Base-by-base conservation (phyloP, 2,113 vertebrate species). In the Anser cygnoides region DNA sequence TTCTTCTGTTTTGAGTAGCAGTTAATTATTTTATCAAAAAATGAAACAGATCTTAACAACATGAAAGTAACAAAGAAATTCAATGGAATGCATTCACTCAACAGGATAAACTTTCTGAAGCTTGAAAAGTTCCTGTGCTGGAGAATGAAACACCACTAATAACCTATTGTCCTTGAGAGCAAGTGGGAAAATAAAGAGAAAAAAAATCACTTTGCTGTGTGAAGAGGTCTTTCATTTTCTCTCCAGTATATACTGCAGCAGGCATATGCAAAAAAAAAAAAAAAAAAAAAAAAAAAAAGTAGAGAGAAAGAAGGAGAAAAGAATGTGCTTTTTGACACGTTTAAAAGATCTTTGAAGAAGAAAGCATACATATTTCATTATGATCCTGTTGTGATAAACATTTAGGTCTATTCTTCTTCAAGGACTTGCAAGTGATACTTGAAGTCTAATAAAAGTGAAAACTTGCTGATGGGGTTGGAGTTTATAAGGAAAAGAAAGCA, bases 21-120 rank as follows among this genome's bases (percentile, higher is more conserved):
- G 90, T 89, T 91, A 93, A 87, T 97, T 96, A 90, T 93, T 93
- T 87, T 43, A 73, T 82, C 58, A 74, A 85, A 96, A 95, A 87
- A 72, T 1, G 28, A 89, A 95, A 49, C 11, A 76, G 70, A 94
- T 49, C 73, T 84, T 84, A 89, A 62, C 70, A 87, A 93, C 70
- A 72, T 50, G 80, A 91, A 92, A 82, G 80, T 73, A 85, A 93
- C 90, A 79, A 92, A 87, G 88, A 81, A 87, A 86, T 82, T 89
- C 90, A 94, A 37, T 89, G 90, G 52, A 79, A 55, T 58, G 50
- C 54, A 35, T 92, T 89, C 89, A 66, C 44, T 92, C 77, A 39
- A 62, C 67, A 58, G 74, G 73, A 39, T 77, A 54, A 43, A 87
- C 85, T 95, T 93, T 95, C 92, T 94, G 72, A 91, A 96, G 81